Conservation (phyloP, 2,888 invertebrate species). For the Apomyelois bistriatella region DNA sequence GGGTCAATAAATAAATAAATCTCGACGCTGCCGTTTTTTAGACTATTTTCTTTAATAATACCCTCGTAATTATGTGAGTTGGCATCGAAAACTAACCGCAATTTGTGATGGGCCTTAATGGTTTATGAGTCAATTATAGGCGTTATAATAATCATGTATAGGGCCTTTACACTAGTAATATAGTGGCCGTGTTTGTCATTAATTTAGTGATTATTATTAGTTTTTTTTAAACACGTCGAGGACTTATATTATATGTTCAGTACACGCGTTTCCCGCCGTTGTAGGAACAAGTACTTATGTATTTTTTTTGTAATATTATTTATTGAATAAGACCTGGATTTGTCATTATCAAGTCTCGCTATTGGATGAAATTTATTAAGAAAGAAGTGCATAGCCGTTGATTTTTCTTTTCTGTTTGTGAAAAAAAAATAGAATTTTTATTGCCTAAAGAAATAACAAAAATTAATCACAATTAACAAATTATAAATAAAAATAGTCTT, state of each 20-base stretch:
- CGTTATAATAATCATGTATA: constrained; percentile 65
- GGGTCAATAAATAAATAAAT: constrained; percentile 76
- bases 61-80: constrained; percentile 65
- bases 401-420: no score
- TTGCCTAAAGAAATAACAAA: no score
- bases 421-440: no score
- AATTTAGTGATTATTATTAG: constrained; percentile 23
- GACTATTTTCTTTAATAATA: constrained; percentile 61
- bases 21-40: constrained; percentile 59
- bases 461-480: no score
- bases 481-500: no score
- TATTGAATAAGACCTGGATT: no score
- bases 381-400: no score
- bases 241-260: neutral
- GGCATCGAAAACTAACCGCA: constrained; percentile 72
- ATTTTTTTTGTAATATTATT: no score
- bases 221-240: neutral
- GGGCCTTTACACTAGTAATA: constrained; percentile 16
- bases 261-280: no score
- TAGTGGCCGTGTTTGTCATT: constrained; percentile 20
- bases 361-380: no score
- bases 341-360: no score
- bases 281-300: no score
- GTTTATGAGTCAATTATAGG: constrained; percentile 72
- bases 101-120: constrained; percentile 63